phyloP scores from a whole-genome alignment of 2,113 vertebrate species.

The Pollimyrus isidori region DNA sequence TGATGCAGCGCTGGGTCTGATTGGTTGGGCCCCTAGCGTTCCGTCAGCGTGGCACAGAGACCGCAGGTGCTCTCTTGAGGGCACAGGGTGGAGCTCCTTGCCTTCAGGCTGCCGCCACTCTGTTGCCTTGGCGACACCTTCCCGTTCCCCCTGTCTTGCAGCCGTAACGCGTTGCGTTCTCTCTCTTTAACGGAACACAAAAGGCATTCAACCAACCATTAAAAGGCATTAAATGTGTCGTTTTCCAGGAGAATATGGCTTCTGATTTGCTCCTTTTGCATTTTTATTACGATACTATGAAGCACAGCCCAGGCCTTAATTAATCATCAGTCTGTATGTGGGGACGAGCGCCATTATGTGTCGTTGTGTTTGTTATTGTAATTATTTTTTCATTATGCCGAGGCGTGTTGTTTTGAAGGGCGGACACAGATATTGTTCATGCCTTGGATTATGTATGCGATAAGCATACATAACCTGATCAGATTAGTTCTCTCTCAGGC shows the following conservation, averaged over 20 bases:
- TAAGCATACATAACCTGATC: neutral
- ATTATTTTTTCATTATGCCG: conserved; percentile 5
- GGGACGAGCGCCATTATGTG: neutral
- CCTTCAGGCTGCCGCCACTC: neutral
- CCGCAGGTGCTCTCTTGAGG: neutral
- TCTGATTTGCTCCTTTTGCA: neutral
- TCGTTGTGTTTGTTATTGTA: neutral
- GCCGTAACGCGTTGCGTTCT: neutral
- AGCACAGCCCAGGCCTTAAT: neutral
- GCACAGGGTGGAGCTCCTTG: neutral
- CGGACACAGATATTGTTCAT: conserved; percentile 9
- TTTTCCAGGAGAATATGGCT: neutral
- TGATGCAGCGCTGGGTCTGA: neutral
- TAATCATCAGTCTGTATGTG: neutral
- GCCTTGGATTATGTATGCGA: conserved; percentile 7
- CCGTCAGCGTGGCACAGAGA: neutral
- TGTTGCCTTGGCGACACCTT: neutral
- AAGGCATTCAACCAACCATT: neutral
- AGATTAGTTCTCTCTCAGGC: conserved; percentile 6
- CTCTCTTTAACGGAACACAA: neutral
- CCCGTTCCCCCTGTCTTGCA: neutral
- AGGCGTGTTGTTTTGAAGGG: neutral
- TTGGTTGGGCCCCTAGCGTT: neutral
- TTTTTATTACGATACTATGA: neutral
- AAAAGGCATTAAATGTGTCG: neutral